A percentile compares a stretch with the other conserved stretches of the same genome.
Evolutionary conservation across 2,113 vertebrate species (phyloP).

Genomic region (Protobothrops flavoviridis): DNA sequence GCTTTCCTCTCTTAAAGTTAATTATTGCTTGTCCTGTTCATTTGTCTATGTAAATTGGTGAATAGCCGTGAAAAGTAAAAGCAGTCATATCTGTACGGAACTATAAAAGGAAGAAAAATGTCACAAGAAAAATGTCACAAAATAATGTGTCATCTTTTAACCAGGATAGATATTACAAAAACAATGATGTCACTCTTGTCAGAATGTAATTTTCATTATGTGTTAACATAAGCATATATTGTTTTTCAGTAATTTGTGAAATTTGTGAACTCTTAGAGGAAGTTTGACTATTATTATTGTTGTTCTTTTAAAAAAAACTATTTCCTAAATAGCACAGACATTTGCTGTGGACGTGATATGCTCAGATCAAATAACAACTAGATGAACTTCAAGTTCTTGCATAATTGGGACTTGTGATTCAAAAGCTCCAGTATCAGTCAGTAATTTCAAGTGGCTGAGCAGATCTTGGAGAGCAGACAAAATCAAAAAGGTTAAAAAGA

Average conservation of each 20-base stretch:
- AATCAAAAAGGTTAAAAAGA: not conserved
- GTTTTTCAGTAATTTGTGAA: not conserved
- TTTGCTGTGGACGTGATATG: not conserved
- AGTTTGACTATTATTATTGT: not conserved
- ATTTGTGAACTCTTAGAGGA: not conserved
- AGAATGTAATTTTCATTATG: not conserved
- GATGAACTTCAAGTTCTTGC: not conserved
- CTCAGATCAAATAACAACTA: not conserved
- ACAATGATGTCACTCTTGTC: not conserved
- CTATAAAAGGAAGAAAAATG: too few relatives aligned
- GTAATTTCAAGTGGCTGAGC: not conserved
- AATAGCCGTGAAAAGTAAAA: not conserved
- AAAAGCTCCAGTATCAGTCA: not conserved
- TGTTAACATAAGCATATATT: not conserved
- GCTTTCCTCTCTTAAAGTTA: not conserved
- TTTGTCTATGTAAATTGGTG: not conserved
- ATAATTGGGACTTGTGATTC: not conserved
- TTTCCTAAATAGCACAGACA: not conserved
- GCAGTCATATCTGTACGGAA: not conserved
- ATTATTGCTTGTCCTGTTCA: not conserved
- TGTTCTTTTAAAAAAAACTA: not conserved
- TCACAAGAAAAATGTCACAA: not conserved
- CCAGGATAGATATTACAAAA: not conserved
- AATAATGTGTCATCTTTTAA: not conserved
- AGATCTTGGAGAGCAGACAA: not conserved